These are phyloP conservation scores for Bradysia coprophila DNA, from an alignment of 1,140 invertebrate genomes.

Conservation along the genomic window DNA sequence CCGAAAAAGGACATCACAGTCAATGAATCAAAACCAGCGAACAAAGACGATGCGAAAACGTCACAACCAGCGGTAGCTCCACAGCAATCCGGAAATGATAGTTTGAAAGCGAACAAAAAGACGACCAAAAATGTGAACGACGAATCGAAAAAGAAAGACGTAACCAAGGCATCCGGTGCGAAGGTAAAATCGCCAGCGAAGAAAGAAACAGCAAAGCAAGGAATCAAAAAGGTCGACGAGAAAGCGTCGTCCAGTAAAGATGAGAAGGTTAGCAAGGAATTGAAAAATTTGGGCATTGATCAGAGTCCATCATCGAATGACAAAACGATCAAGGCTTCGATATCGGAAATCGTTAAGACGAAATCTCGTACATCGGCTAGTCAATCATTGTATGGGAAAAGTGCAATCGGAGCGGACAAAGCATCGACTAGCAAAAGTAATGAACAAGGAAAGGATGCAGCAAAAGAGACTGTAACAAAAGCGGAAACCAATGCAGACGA, in stretches of 20 bases:
- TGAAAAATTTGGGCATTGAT: constrained; percentile 21
- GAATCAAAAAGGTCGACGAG: not conserved
- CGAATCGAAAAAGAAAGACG: too few relatives aligned
- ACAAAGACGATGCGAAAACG: too few relatives aligned
- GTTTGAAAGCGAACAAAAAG: too few relatives aligned
- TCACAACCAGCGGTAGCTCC: too few relatives aligned
- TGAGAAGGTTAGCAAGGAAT: constrained; percentile 11
- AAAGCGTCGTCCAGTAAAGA: not conserved
- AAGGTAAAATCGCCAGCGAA: not conserved
- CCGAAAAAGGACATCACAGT: too few relatives aligned
- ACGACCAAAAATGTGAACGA: too few relatives aligned
- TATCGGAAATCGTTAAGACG: constrained; percentile 23
- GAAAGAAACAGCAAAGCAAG: not conserved
- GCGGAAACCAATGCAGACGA: not conserved
- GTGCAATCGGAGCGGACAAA: not conserved
- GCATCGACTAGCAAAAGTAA: not conserved
- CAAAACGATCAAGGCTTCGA: constrained; percentile 19
- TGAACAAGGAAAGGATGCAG: not conserved
- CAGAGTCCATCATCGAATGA: constrained; percentile 11
- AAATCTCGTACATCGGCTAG: constrained; percentile 15
- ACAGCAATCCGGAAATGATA: too few relatives aligned
- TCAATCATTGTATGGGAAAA: not conserved
- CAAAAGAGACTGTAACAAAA: not conserved
- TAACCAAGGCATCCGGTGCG: too few relatives aligned
- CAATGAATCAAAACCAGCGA: too few relatives aligned